Evolutionary conservation across 2,113 vertebrate species (phyloP).

Genomic region (Galemys pyrenaicus): DNA sequence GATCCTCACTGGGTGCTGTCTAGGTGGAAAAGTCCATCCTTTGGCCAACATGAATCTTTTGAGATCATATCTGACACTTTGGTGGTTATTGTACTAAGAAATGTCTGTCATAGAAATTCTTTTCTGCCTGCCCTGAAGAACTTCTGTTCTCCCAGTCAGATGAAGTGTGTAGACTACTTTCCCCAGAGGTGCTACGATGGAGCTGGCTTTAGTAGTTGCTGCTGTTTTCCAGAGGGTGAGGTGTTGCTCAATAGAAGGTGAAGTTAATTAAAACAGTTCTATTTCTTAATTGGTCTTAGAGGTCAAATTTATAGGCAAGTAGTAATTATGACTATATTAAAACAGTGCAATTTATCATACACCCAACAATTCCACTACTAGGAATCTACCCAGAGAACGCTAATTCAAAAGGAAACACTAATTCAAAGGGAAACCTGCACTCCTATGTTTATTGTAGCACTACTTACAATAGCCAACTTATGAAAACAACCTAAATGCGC

Average conservation of each 20-base stretch:
- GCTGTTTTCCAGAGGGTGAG: neutral
- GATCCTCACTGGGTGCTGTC: neutral
- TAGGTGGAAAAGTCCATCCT: neutral
- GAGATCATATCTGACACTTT: neutral
- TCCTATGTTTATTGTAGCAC: no score
- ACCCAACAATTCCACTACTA: no score
- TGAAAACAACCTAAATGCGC: no score
- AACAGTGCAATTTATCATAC: neutral
- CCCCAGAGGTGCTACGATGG: neutral
- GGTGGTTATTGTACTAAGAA: neutral
- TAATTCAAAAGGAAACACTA: no score
- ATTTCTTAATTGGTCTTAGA: conserved; percentile 47
- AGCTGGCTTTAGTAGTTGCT: neutral
- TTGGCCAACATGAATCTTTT: neutral
- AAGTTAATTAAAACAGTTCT: neutral
- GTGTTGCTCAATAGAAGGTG: neutral
- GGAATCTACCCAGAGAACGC: no score
- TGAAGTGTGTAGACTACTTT: neutral
- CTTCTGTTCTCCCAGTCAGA: neutral
- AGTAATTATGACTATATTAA: conserved; percentile 31
- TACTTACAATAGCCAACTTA: no score
- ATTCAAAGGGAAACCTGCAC: no score
- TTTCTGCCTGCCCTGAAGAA: neutral
- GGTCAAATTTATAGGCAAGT: conserved; percentile 14
- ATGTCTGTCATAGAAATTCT: neutral